Base-by-base conservation (phyloP, 2,888 invertebrate species). In the Lasioglossum lativentre region DNA sequence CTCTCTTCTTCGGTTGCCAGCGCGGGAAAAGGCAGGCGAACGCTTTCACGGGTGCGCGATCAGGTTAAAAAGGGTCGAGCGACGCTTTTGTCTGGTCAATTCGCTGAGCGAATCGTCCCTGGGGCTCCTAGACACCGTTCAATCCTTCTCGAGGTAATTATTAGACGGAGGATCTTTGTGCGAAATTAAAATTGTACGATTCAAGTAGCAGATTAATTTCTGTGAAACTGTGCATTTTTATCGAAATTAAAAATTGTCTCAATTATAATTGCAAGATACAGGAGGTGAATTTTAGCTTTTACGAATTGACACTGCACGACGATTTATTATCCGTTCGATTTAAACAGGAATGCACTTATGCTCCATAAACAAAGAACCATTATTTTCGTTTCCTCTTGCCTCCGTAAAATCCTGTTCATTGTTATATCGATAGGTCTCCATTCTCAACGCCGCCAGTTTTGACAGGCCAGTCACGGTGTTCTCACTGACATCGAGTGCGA, bases 31-130 rank as follows among this genome's bases (percentile, higher is more conserved):
- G 71, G 66, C 70, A 16, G 52, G 34, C 59, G 59, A 27, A 66
- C 66, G 66, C 71, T 84, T 89, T 86, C 86, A 72, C 45, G 59
- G 82, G 75, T 73, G 74, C 75, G 59, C 71, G 42, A 72, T 23
- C 82, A 77, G 78, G 90, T 90, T 91, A 91, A 90, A 91, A 86
- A 88, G 82, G 90, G 87, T 83, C 86, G 91, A 86, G 76, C 42
- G 83, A 75, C 34, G 85, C 90, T 90, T 91, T 90, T 91, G 89
- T 90, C 82, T 73, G 79, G 19, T 4, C 34, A 8, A 52, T 52
- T 52, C 40, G 63, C 19, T 19, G 76, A 79, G 83, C 82, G 87
- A 87, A 82, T 82, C 88, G 90, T 76, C 52, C 47, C 34, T 45
- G 34, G 3, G 40, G 40, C 68, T 38, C 30, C 86, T 77, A 81